Evolutionary conservation across 2,113 vertebrate species (phyloP).

Genomic region (Scolopax mira): DNA sequence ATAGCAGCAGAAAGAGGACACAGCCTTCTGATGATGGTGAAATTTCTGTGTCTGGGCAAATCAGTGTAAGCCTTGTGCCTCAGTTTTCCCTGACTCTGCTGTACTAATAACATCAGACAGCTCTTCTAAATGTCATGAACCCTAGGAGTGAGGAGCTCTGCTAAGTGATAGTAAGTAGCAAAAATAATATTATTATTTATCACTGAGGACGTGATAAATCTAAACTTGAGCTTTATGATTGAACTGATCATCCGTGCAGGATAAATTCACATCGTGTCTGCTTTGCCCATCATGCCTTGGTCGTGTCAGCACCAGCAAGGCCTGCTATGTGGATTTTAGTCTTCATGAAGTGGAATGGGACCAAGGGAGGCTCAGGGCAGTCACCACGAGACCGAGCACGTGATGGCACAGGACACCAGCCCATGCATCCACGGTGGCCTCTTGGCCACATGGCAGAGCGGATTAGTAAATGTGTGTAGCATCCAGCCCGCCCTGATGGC

Average conservation of each 20-base stretch:
- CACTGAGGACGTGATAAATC: neutral
- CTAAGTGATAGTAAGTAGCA: neutral
- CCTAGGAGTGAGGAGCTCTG: neutral
- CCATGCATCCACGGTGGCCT: neutral
- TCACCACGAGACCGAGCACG: rapidly evolving
- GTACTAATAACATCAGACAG: slow-evolving; percentile 26
- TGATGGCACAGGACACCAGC: neutral
- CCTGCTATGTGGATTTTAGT: rapidly evolving
- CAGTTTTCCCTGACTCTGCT: slow-evolving; percentile 6
- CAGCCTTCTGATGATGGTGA: neutral
- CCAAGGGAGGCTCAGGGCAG: neutral
- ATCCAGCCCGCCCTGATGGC: neutral
- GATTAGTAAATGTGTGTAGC: neutral
- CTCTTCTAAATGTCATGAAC: neutral
- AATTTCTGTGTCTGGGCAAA: slow-evolving; percentile 37
- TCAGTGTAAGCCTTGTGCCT: slow-evolving; percentile 32
- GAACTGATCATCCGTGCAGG: neutral
- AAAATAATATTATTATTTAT: neutral
- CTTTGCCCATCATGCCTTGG: neutral
- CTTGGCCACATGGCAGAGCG: neutral
- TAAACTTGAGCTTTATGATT: neutral
- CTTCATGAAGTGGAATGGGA: neutral
- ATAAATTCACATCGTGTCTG: rapidly evolving
- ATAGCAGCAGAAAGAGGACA: neutral
- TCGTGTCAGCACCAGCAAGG: neutral